Evolutionary conservation across 2,797 vertebrate genomes (phyloP), one percentile per base, ranked within the genome.

Genomic region (Acestrorhynchus altus): DNA sequence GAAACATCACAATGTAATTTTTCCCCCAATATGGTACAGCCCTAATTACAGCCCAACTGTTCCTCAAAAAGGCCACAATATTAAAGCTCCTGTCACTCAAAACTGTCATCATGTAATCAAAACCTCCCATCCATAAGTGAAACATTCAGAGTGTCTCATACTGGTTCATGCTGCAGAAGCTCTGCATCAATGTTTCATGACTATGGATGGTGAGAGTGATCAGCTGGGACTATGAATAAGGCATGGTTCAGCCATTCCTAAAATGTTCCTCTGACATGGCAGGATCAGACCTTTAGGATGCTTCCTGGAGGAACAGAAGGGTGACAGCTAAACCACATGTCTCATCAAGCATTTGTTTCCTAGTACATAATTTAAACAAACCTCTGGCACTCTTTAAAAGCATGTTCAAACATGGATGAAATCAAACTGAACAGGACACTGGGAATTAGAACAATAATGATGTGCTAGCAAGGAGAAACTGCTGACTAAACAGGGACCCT

Each of bases 361-460:
- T 52, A 73, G 71, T 84, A 72, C 74, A 77, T 52, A 70, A 66
- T 76, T 46, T 79, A 59, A 39, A 71, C 13, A 49, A 65, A 65
- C 71, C 42, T 65, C 7, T 24, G 13, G 51, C 4, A 10, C 64
- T 39, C 28, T 65, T 47, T 80, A 54, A 88, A 80, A 82, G 52
- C 76, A 67, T 77, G 76, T 83, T 81, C 61, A 80, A 84, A 84
- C 57, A 75, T 67, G 31, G 73, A 51, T 73, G 74, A 81, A 86
- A 77, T 74, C 72, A 16, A 67, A 47, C 46, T 16, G 51, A 39
- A 40, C 20, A n/a, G 59, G 35, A 46, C 47, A 60, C 11, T 44
- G 20, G 12, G 39, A 24, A 74, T 42, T 22, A n/a, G 22, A 42
- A 18, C 70, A 73, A 18, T 39, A 73, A 67, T 4, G 10, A 8